Percentiles rank a stretch among this genome's conserved stretches.
Conservation (phyloP, 2,888 invertebrate genomes). For the Leptopterna dolabrata region DNA sequence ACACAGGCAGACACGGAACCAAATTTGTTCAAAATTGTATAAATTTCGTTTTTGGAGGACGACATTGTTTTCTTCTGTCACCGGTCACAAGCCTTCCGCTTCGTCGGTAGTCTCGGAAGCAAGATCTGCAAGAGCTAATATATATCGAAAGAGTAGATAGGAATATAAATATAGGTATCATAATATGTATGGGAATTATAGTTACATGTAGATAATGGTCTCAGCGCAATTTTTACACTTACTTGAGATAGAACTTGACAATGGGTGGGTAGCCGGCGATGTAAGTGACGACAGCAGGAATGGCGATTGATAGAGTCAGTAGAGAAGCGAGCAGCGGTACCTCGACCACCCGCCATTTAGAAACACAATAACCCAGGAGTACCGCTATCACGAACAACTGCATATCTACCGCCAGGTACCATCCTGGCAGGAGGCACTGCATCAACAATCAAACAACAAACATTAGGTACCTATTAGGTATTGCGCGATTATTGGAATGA, state of each 20-base stretch:
- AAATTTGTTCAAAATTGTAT: no score
- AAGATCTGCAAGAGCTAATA: no score
- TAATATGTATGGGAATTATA: no score
- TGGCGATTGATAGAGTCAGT: constrained; percentile 56
- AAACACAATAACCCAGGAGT: constrained; percentile 59
- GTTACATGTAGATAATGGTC: no score
- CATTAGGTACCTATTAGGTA: neutral
- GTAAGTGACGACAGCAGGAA: constrained; percentile 60
- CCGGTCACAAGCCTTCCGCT: no score
- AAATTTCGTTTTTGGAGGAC: no score
- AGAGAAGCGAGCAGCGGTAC: constrained; percentile 50
- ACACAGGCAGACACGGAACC: no score
- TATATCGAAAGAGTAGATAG: no score
- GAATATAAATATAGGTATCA: no score
- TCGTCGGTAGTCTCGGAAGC: no score
- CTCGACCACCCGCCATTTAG: constrained; percentile 56
- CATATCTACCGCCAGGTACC: constrained; percentile 64
- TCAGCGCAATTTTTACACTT: neutral
- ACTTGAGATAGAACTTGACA: constrained; percentile 61
- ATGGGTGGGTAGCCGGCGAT: constrained; percentile 59
- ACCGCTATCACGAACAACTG: constrained; percentile 61
- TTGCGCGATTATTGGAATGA: neutral
- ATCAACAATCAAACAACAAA: neutral
- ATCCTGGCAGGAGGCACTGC: constrained; percentile 62
- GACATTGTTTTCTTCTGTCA: no score